Percentiles rank a stretch among this genome's conserved stretches.
These are phyloP conservation scores for Disparrhopalites patrizii DNA, from an alignment of 2,888 invertebrate genomes.

Conservation along the genomic window DNA sequence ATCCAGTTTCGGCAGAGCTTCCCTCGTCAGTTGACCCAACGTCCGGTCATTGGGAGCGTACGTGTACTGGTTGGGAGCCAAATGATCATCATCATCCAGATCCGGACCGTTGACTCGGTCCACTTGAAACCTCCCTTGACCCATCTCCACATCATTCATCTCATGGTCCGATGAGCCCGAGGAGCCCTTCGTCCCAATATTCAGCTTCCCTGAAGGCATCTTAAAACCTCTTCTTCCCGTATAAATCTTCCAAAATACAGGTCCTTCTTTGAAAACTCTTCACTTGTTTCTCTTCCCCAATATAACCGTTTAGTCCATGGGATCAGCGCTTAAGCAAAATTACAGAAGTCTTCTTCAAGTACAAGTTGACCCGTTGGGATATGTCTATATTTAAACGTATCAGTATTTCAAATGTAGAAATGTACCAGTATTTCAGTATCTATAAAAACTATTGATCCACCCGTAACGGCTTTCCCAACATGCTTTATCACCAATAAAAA, in stretches of 20 bases:
- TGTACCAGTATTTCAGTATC: too few relatives aligned
- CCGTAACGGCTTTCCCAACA: too few relatives aligned
- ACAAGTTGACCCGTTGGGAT: too few relatives aligned
- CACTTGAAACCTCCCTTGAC: constrained; percentile 21
- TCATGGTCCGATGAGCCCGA: constrained; percentile 7
- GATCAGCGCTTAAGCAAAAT: not conserved
- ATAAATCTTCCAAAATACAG: not conserved
- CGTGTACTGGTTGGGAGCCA: constrained; percentile 36
- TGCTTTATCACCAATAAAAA: too few relatives aligned
- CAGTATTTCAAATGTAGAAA: too few relatives aligned
- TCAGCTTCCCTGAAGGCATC: constrained; percentile 30
- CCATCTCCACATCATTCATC: constrained; percentile 15
- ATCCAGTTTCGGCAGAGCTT: constrained; percentile 54
- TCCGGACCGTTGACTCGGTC: constrained; percentile 20
- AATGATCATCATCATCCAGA: constrained; percentile 30
- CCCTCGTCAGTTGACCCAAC: constrained; percentile 62
- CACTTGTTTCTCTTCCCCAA: not conserved
- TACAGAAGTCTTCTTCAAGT: not conserved
- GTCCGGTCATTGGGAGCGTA: constrained; percentile 51
- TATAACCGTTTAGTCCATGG: not conserved
- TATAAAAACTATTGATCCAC: too few relatives aligned
- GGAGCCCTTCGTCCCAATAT: constrained; percentile 11
- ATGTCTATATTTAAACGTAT: not conserved
- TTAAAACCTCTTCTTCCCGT: not conserved
- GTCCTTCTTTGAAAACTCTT: not conserved